These are phyloP conservation scores for Lysiphlebus fabarum DNA, from an alignment of 1,140 invertebrate species.

Conservation along the genomic window DNA sequence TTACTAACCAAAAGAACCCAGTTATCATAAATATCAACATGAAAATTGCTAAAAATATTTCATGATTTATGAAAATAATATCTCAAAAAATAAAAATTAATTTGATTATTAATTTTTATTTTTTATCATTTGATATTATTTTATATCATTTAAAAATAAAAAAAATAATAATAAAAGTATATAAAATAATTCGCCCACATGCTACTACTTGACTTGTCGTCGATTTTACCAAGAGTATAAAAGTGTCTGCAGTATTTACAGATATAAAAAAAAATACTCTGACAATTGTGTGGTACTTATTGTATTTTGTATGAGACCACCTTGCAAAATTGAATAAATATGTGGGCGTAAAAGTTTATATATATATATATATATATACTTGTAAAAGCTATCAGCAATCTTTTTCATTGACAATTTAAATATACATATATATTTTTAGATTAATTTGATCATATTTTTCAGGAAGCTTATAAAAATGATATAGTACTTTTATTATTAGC, in stretches of 20 bases:
- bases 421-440: neutral
- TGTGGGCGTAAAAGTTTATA: constrained; percentile 26
- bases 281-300: constrained; percentile 41
- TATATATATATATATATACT: constrained; percentile 37
- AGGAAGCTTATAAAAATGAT: too few relatives aligned
- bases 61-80: too few relatives aligned
- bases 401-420: constrained; percentile 5
- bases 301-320: constrained; percentile 32
- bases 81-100: too few relatives aligned
- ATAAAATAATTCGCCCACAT: constrained; percentile 23
- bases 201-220: constrained; percentile 37
- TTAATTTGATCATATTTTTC: too few relatives aligned
- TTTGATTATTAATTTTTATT: too few relatives aligned
- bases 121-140: too few relatives aligned
- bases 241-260: constrained; percentile 42
- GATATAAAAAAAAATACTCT: constrained; percentile 32
- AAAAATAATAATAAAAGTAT: neutral
- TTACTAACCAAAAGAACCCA: too few relatives aligned
- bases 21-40: too few relatives aligned
- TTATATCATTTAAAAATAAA: too few relatives aligned
- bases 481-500: too few relatives aligned
- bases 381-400: constrained; percentile 34
- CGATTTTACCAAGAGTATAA: constrained; percentile 45
- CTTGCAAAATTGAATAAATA: constrained; percentile 24
- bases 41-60: too few relatives aligned